phyloP scores from a whole-genome alignment of 35 echinoderm and acorn worm species.

The Patiria miniata region DNA sequence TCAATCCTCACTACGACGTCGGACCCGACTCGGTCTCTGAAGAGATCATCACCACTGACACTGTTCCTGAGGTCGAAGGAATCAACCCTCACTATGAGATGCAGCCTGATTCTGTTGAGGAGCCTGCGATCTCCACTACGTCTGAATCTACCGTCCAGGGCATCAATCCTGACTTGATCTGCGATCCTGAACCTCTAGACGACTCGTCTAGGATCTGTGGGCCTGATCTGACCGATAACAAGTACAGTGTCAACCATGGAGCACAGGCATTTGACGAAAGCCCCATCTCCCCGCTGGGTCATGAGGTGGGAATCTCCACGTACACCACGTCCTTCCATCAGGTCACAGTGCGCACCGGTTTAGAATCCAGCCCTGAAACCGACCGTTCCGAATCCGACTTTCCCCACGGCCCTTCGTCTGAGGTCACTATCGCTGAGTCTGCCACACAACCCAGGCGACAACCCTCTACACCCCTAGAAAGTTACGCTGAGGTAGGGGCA shows the following conservation, averaged over 20 bases:
- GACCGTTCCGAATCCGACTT: conserved; percentile 25
- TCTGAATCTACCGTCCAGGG: conserved; percentile 78
- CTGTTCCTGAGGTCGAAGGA: conserved; percentile 32
- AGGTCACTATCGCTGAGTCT: conserved; percentile 90
- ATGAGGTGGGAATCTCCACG: conserved; percentile 52
- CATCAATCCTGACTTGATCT: conserved; percentile 83
- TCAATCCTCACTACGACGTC: conserved; percentile 62
- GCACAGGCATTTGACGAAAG: conserved; percentile 69
- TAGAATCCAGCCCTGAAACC: not conserved
- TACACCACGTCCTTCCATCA: conserved; percentile 67
- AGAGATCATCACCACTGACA: not conserved
- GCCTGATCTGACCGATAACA: conserved; percentile 75
- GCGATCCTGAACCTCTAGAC: conserved; percentile 77
- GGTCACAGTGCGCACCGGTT: conserved; percentile 43
- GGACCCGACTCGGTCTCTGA: conserved; percentile 64
- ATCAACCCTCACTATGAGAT: conserved; percentile 73
- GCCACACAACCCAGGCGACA: conserved; percentile 38
- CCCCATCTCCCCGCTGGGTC: conserved; percentile 20
- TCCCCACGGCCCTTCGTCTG: conserved; percentile 45
- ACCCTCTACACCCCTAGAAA: conserved; percentile 70
- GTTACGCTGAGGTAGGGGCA: conserved; percentile 76
- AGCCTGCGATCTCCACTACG: conserved; percentile 61
- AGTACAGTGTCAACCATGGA: conserved; percentile 60
- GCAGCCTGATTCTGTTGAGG: conserved; percentile 72
- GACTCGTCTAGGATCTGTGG: conserved; percentile 50